Percentiles rank a stretch among this genome's conserved stretches.
Evolutionary conservation across 2,888 invertebrate species (phyloP).

Genomic region (Acleris holmiana): DNA sequence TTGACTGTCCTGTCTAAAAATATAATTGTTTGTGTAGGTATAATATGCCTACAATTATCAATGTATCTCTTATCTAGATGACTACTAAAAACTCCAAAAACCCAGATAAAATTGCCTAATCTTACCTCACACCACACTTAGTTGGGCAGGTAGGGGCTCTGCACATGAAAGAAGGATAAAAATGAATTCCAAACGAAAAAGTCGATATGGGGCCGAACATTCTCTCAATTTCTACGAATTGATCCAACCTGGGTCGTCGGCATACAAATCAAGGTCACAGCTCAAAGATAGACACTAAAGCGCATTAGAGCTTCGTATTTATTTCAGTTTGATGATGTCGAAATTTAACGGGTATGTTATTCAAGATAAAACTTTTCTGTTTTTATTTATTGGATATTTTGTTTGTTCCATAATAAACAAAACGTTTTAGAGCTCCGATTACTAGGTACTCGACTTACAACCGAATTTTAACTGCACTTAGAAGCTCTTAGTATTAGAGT

Average conservation of each 20-base stretch:
- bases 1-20: neutral
- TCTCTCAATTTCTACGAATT: slow-evolving; percentile 23
- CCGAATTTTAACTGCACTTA: too few relatives aligned
- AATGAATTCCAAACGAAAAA: slow-evolving; percentile 15
- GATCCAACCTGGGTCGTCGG: slow-evolving; percentile 15
- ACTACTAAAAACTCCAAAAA: neutral
- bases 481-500: too few relatives aligned
- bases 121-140: neutral
- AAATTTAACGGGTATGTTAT: neutral
- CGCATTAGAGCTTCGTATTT: too few relatives aligned
- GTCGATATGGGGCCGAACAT: slow-evolving; percentile 1
- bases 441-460: too few relatives aligned
- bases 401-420: too few relatives aligned
- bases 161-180: slow-evolving; percentile 1
- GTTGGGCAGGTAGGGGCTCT: neutral
- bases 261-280: slow-evolving; percentile 20
- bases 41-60: neutral
- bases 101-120: neutral
- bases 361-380: neutral
- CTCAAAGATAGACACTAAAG: neutral
- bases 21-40: neutral
- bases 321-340: neutral
- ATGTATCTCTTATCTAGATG: slow-evolving; percentile 1
- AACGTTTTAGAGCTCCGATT: too few relatives aligned
- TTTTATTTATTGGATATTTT: neutral